These are phyloP conservation scores for Dendrolimus houi DNA, from an alignment of 2,888 invertebrate genomes.

Conservation along the genomic window DNA sequence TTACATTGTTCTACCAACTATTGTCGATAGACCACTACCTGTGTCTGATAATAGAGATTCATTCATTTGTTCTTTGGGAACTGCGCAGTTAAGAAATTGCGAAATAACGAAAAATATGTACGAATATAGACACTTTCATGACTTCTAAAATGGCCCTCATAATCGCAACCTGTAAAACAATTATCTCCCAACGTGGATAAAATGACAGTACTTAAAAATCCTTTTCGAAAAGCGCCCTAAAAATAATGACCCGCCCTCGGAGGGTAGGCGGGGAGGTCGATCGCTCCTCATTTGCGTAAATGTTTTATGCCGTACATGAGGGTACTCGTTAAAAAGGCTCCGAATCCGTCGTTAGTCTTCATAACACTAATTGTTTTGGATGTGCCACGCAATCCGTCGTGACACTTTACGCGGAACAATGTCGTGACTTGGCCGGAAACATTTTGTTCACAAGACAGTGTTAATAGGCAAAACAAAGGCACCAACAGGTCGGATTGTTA, in stretches of 20 bases:
- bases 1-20: too few relatives aligned
- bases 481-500: too few relatives aligned
- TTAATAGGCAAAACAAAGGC: too few relatives aligned
- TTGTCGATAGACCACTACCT: too few relatives aligned
- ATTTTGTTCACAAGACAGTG: too few relatives aligned
- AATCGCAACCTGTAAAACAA: neutral
- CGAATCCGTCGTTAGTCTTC: neutral
- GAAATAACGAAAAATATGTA: too few relatives aligned
- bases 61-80: too few relatives aligned
- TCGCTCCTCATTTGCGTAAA: slow-evolving; percentile 1
- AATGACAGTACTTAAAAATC: neutral
- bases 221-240: slow-evolving; percentile 11
- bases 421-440: too few relatives aligned
- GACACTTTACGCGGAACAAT: too few relatives aligned
- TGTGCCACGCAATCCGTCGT: slow-evolving; percentile 5
- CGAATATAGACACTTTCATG: too few relatives aligned
- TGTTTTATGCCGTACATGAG: neutral
- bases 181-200: slow-evolving; percentile 1
- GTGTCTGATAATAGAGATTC: too few relatives aligned
- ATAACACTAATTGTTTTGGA: slow-evolving; percentile 25
- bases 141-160: neutral
- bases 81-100: too few relatives aligned
- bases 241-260: slow-evolving; percentile 18
- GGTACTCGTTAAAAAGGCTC: neutral
- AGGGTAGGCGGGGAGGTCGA: slow-evolving; percentile 4